These are phyloP conservation scores for Drosophila ohnishii DNA, from an alignment of 1,140 invertebrate species.

Conservation along the genomic window DNA sequence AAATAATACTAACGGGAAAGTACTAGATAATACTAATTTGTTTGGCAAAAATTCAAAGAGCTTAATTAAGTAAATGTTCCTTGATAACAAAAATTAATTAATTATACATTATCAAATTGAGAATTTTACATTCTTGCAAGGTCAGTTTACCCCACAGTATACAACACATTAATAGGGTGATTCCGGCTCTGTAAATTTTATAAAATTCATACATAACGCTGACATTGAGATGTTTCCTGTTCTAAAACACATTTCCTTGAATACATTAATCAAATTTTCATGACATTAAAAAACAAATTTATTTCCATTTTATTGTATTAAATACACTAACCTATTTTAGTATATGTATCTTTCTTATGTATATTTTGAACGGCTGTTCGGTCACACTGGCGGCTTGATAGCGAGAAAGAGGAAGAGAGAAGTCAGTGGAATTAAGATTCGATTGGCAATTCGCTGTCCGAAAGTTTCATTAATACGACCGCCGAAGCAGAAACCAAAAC, in stretches of 20 bases:
- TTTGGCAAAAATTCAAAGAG: neutral
- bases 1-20: neutral
- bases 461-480: slow-evolving; percentile 75
- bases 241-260: neutral
- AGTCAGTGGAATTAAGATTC: slow-evolving; percentile 69
- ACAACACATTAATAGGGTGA: too few relatives aligned
- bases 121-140: too few relatives aligned
- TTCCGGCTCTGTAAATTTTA: too few relatives aligned
- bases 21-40: neutral
- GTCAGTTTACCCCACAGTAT: too few relatives aligned
- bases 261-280: neutral
- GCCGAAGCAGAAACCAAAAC: slow-evolving; percentile 67
- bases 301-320: neutral
- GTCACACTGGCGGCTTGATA: slow-evolving; percentile 4
- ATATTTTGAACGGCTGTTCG: neutral
- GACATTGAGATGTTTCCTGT: neutral
- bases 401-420: slow-evolving; percentile 20
- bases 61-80: too few relatives aligned
- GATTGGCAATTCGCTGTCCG: slow-evolving; percentile 71
- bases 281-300: neutral
- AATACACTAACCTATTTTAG: neutral
- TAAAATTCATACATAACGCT: too few relatives aligned
- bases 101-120: too few relatives aligned
- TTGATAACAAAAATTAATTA: neutral
- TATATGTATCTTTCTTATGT: neutral